Conservation (phyloP, 2,888 invertebrate species). For the Tholera decimalis region DNA sequence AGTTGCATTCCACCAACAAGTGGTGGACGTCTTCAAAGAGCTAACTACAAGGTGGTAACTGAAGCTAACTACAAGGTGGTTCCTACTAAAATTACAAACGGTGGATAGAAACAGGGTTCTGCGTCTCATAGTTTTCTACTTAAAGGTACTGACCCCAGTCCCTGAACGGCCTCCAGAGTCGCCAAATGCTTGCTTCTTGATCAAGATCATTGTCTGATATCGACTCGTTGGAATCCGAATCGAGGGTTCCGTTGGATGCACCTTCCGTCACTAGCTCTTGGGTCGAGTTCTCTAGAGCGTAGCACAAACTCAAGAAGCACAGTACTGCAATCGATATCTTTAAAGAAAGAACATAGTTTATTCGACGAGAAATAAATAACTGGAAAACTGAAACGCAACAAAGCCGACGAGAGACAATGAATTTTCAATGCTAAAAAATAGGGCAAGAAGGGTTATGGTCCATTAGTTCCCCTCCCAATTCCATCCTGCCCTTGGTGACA, state of each 20-base stretch:
- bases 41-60: no score
- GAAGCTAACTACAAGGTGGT: no score
- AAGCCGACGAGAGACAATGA: background rate
- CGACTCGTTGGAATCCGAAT: constrained; percentile 59
- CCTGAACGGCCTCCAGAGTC: constrained; percentile 76
- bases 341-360: constrained; percentile 27
- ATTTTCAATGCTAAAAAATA: background rate
- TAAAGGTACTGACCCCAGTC: constrained; percentile 76
- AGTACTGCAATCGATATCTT: constrained; percentile 74
- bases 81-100: no score
- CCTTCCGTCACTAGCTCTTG: constrained; percentile 62
- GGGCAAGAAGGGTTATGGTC: no score
- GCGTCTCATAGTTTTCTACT: no score
- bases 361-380: background rate
- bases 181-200: constrained; percentile 73
- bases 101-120: no score
- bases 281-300: constrained; percentile 68
- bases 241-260: constrained; percentile 68
- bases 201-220: constrained; percentile 68
- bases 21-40: no score
- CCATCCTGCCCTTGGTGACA: background rate
- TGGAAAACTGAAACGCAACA: no score
- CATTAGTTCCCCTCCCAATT: background rate
- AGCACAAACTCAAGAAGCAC: constrained; percentile 70
- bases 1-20: no score